Base-by-base conservation (phyloP, 2,888 invertebrate species). In the Beris chalybata region DNA sequence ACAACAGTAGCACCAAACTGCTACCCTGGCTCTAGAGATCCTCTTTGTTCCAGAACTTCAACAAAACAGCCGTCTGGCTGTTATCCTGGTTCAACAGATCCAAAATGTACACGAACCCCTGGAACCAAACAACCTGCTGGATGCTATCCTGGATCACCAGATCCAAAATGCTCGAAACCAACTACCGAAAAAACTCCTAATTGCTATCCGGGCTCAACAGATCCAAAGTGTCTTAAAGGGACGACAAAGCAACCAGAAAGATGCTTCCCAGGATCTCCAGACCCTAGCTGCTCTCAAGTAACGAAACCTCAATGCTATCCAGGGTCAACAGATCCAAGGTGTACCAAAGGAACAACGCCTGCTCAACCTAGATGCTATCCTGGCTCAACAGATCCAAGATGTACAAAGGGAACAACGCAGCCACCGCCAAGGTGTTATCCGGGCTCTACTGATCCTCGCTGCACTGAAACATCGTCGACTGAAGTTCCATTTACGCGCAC, bases 31-130 rank as follows among this genome's bases (percentile, higher is more conserved):
- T 71, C 74, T 15, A 70, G 63, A 5, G 73, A 75, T 57, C 72
- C 73, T 29, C 13, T 74, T n/a, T 74, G 74, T 48, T n/a, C 67
- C 0, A 31, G 52, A 6, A 2, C 12, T n/a, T 4, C 52, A 71
- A 58, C 45, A 2, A 47, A 67, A 29, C 70, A 54, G 68, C 52
- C 65, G 76, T 77, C 13, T 45, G 72, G 71, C 79, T 84, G 69
- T 81, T 83, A 67, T 68, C 79, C 79, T 4, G 82, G 82, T 4
- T 76, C 77, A 9, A 73, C 61, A 0, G 79, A 74, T 75, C 79
- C 67, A 64, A 74, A 69, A 72, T 81, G 77, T 6, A 5, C 71
- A 70, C 3, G 67, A 71, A 0, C 65, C 67, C 11, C 22, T 22
- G 22, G 22, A 22, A 22, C 22, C 3, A 22, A 22, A 22, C 22